Base-by-base conservation (phyloP, 2,113 vertebrate genomes). In the Abramis brama region DNA sequence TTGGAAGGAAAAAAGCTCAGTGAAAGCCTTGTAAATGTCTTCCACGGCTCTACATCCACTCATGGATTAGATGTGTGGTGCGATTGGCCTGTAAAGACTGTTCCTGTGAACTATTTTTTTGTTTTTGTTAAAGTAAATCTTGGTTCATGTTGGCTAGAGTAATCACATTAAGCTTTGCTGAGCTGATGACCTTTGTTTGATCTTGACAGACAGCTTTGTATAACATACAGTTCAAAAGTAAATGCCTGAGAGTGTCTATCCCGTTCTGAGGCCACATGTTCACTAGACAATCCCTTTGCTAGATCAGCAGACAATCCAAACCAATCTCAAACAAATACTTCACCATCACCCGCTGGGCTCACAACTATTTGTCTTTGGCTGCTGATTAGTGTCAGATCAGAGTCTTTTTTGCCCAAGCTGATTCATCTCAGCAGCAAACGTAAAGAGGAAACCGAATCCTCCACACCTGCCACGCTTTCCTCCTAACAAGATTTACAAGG, bases 401-500 rank as follows among this genome's bases (percentile, higher is more conserved):
- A 36, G 27, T 43, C 50, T 25, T 71, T 83, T 82, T 71, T 55
- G 50, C 25, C 30, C 1, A 55, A 64, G 39, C 64, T 86, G 33
- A 85, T 79, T 86, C 33, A 82, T 83, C 50, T 43, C 5, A 79
- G 30, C 79, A 55, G 71, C 55, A 75, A 86, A 86, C 12, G 11
- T 71, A 68, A 77, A 75, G 79, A 68, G 57, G 39, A 82, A 86
- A 60, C 85, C 30, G 57, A 76, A 82, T 82, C 79, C 85, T 76
- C 50, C 60, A 71, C 19, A 75, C 13, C 59, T 86, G 36, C 70
- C 66, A 57, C 23, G 77, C 45, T 75, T 77, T 59, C 76, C 62
- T 71, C 55, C 78, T 84, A 83, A 84, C 82, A 82, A 27, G 78
- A 88, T 89, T 89, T 88, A 86, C 85, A 86, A 84, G 79, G 21